phyloP scores from a whole-genome alignment of 2,113 vertebrate species.

The Leucoraja erinaceus region DNA sequence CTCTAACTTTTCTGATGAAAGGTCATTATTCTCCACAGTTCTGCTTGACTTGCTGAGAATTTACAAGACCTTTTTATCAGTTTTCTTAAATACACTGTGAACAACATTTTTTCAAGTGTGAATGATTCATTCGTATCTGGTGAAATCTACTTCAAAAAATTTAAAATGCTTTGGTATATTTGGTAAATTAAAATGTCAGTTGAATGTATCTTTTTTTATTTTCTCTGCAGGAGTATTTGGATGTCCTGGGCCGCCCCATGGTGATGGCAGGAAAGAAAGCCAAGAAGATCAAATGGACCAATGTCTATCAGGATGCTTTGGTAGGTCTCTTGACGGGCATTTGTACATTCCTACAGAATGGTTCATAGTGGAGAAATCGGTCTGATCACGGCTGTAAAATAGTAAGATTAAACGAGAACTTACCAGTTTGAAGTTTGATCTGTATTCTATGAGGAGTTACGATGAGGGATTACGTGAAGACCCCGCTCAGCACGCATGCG shows the following conservation, averaged over 20 bases:
- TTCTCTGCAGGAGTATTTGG: slow-evolving; percentile 83
- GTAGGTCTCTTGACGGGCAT: slow-evolving; percentile 54
- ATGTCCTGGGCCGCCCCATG: slow-evolving; percentile 94
- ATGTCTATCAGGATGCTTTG: slow-evolving; percentile 95
- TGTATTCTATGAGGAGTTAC: too few species aligned
- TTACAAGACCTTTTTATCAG: too few species aligned
- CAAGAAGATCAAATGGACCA: slow-evolving; percentile 97
- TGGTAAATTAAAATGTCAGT: not conserved
- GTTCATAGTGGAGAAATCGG: not conserved
- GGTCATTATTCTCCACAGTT: too few species aligned
- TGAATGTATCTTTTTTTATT: not conserved
- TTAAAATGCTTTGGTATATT: not conserved
- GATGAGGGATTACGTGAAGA: too few species aligned
- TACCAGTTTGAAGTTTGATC: too few species aligned
- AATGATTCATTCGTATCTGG: too few species aligned
- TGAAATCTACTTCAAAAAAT: not conserved
- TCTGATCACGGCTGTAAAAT: not conserved
- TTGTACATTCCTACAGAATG: not conserved
- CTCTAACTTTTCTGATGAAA: too few species aligned
- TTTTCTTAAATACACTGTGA: too few species aligned
- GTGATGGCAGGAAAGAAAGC: slow-evolving; percentile 82
- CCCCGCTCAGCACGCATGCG: too few species aligned
- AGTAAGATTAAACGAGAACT: too few species aligned
- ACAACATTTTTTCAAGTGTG: too few species aligned
- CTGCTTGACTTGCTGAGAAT: too few species aligned